Percentiles rank a stretch among this genome's conserved stretches.
Conservation (phyloP, 2,113 vertebrate genomes). For the Phoxinus phoxinus region DNA sequence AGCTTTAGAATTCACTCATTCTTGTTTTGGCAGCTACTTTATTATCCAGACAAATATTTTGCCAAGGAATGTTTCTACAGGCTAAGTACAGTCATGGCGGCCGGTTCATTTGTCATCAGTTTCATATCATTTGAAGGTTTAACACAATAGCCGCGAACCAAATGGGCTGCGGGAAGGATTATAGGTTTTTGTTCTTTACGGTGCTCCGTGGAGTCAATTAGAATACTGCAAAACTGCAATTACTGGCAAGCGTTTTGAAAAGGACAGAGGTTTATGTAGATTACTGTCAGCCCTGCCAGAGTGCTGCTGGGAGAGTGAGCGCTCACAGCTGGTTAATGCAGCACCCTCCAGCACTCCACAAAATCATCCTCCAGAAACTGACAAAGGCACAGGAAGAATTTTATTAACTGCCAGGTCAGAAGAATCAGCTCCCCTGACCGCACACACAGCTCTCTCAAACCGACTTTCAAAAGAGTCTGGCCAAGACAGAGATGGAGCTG, state of each 20-base stretch:
- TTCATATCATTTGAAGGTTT: slow-evolving; percentile 53
- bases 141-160: slow-evolving; percentile 37
- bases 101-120: slow-evolving; percentile 45
- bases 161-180: slow-evolving; percentile 20
- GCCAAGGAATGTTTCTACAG: slow-evolving; percentile 55
- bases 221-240: slow-evolving; percentile 21
- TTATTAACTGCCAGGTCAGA: slow-evolving; percentile 74
- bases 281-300: slow-evolving; percentile 64
- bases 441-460: slow-evolving; percentile 52
- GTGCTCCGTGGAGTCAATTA: slow-evolving; percentile 48
- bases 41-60: slow-evolving; percentile 50
- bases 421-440: slow-evolving; percentile 59
- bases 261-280: slow-evolving; percentile 60
- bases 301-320: slow-evolving; percentile 55
- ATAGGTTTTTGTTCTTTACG: slow-evolving; percentile 34
- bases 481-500: slow-evolving; percentile 49
- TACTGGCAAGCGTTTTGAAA: slow-evolving; percentile 56
- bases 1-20: slow-evolving; percentile 61
- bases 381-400: slow-evolving; percentile 75
- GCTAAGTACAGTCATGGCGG: slow-evolving; percentile 51
- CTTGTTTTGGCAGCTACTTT: slow-evolving; percentile 63
- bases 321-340: slow-evolving; percentile 55
- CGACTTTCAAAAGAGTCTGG: slow-evolving; percentile 29
- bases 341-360: slow-evolving; percentile 61
- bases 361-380: slow-evolving; percentile 69